A percentile compares a stretch with the other conserved stretches of the same genome.
phyloP scores from a whole-genome alignment of 1,140 invertebrate genomes.

The Drosophila persimilis region DNA sequence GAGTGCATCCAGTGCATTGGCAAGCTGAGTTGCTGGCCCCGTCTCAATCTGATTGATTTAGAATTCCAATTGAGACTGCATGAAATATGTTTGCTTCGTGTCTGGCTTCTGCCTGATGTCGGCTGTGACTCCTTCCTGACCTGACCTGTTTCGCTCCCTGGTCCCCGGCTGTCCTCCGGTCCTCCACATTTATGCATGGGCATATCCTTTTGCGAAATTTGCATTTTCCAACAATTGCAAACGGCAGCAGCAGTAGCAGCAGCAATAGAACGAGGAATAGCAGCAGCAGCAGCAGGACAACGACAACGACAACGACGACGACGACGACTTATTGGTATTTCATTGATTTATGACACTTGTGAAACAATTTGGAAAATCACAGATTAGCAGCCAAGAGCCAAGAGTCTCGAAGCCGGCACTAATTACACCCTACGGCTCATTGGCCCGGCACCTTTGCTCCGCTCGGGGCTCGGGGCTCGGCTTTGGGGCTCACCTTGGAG shows the following conservation, averaged over 20 bases:
- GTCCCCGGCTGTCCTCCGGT: slow-evolving; percentile 5
- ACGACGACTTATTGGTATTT: slow-evolving; percentile 81
- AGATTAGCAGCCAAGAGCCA: slow-evolving; percentile 64
- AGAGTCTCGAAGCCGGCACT: slow-evolving; percentile 34
- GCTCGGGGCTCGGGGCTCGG: not conserved
- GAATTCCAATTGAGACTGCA: slow-evolving; percentile 82
- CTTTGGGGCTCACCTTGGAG: not conserved
- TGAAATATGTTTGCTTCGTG: slow-evolving; percentile 80
- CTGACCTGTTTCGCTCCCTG: not conserved
- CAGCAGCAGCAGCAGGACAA: slow-evolving; percentile 14
- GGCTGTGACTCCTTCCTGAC: slow-evolving; percentile 39
- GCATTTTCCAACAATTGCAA: slow-evolving; percentile 77
- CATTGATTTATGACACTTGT: slow-evolving; percentile 83
- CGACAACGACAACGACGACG: slow-evolving; percentile 55
- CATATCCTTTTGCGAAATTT: slow-evolving; percentile 81
- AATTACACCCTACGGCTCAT: slow-evolving; percentile 71
- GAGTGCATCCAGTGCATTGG: slow-evolving; percentile 8
- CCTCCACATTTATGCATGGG: slow-evolving; percentile 67
- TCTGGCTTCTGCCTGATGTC: slow-evolving; percentile 48
- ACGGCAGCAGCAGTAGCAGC: slow-evolving; percentile 40
- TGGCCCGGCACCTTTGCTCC: slow-evolving; percentile 31
- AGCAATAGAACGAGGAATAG: not conserved
- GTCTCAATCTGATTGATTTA: slow-evolving; percentile 83
- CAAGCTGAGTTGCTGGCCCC: slow-evolving; percentile 48
- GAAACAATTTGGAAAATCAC: slow-evolving; percentile 83